Conservation (phyloP, 2,113 vertebrate genomes). For the Cynocephalus volans region DNA sequence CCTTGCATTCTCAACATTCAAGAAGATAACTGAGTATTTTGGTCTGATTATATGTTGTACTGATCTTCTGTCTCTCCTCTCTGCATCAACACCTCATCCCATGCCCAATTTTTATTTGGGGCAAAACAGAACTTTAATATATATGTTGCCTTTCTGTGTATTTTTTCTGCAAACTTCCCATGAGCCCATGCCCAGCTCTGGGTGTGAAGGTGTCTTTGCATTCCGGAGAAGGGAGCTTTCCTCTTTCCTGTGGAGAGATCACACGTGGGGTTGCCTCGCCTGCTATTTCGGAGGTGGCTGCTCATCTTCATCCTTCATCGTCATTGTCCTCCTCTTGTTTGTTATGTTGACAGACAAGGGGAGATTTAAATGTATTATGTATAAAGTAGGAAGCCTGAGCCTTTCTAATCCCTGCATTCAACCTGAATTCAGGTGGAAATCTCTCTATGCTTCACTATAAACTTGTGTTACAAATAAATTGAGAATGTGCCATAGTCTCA, state of each 20-base stretch:
- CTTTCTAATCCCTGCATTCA: slow-evolving; percentile 36
- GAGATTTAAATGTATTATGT: background rate
- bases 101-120: background rate
- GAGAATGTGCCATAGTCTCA: background rate
- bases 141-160: background rate
- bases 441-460: background rate
- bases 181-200: background rate
- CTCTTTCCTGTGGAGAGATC: background rate
- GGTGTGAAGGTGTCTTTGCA: rapidly evolving
- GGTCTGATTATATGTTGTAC: background rate
- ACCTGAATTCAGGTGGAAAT: background rate
- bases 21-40: slow-evolving; percentile 15
- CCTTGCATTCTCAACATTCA: background rate
- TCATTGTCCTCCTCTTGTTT: background rate
- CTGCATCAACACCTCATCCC: background rate
- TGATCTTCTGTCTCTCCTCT: background rate
- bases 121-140: background rate
- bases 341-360: background rate
- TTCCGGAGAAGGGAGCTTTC: background rate
- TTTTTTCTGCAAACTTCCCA: background rate
- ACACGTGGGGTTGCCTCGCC: background rate
- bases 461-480: background rate
- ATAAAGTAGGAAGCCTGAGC: background rate
- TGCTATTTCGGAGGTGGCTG: background rate
- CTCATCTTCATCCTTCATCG: background rate